These are phyloP conservation scores for Limnephilus marmoratus DNA, from an alignment of 2,888 invertebrate genomes.

Conservation along the genomic window DNA sequence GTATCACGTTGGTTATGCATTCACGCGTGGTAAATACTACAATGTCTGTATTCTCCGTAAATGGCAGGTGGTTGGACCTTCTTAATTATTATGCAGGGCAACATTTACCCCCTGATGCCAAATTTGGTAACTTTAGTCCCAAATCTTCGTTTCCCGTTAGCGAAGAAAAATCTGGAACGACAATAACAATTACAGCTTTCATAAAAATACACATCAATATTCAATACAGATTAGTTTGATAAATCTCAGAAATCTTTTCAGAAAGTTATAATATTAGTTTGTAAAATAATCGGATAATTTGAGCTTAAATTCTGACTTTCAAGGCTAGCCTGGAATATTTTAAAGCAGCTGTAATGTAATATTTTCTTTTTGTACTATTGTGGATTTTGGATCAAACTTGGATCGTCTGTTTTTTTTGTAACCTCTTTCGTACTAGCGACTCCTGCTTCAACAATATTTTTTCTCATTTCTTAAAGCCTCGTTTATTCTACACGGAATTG, in stretches of 20 bases:
- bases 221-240: no score
- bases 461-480: no score
- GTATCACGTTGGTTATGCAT: background rate
- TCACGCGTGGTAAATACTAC: background rate
- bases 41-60: background rate
- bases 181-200: background rate
- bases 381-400: no score
- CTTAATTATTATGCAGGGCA: background rate
- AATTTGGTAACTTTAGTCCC: background rate
- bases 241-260: background rate
- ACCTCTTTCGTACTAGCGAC: no score
- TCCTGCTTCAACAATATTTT: no score
- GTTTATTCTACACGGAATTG: no score
- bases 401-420: no score
- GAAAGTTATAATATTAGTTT: background rate
- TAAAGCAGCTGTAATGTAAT: no score
- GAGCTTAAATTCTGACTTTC: no score
- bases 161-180: background rate
- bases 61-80: background rate
- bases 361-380: no score
- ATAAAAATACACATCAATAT: background rate
- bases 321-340: no score
- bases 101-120: background rate
- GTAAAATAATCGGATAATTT: no score
- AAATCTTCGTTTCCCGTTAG: background rate